Evolutionary conservation across 2,888 invertebrate genomes (phyloP), one percentile per base, ranked within the genome.

Genomic region (Rosalia funebris): DNA sequence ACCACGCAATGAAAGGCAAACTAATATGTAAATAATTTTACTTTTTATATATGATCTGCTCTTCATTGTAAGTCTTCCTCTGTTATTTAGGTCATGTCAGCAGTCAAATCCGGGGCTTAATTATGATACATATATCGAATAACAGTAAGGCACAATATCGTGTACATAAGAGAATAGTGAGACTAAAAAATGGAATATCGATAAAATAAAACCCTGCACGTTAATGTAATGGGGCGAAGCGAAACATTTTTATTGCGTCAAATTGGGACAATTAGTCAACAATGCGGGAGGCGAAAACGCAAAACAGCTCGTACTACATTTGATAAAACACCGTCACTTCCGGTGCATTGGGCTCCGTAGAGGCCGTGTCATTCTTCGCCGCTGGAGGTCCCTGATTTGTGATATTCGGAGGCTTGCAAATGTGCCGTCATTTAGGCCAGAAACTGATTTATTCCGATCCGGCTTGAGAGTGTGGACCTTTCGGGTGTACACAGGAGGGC

Each of bases 391-490:
- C 50, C 39, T 39, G 50, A 50, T 50, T 50, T 50, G 50, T 50
- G 50, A 50, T 50, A 34, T 50, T 50, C 50, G 39, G 50, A 20
- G 50, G 37, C 34, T 50, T 50, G 50, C 50, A 50, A 50, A 50
- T 50, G 50, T 39, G 50, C 50, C 50, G 20, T 39, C 50, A 39
- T 50, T 50, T 39, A 50, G 50, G 50, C 39, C 39, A 39, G 50
- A 19, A 37, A 50, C 39, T 50, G 39, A 50, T 50, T 50, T 50
- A 50, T 50, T 50, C 15, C 39, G 25, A 50, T 15, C 50, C n/a
- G n/a, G n/a, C n/a, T n/a, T n/a, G n/a, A n/a, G n/a, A n/a, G n/a
- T n/a, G n/a, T n/a, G n/a, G n/a, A n/a, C n/a, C n/a, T n/a, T n/a
- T n/a, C n/a, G n/a, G n/a, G n/a, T n/a, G n/a, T n/a, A n/a, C n/a